These are phyloP conservation scores for Varanus salvator DNA, from an alignment of 2,113 vertebrate species.

Conservation along the genomic window DNA sequence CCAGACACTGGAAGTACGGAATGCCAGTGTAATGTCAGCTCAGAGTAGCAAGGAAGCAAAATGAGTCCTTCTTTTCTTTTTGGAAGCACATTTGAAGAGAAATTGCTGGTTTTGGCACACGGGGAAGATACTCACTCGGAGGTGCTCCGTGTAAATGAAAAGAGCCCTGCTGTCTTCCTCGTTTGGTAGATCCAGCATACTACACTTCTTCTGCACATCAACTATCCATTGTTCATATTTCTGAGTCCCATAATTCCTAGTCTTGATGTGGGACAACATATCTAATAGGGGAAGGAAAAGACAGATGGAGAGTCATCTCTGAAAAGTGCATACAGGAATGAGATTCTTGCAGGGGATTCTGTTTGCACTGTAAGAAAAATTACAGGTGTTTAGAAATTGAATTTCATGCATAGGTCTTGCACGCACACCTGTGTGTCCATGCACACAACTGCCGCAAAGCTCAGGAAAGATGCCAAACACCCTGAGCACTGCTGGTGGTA, in stretches of 20 bases:
- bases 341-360: neutral
- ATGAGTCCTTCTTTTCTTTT: no score
- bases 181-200: constrained; percentile 70
- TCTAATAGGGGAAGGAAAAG: constrained; percentile 58
- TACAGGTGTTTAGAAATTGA: neutral
- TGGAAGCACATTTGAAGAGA: neutral
- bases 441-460: neutral
- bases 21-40: neutral
- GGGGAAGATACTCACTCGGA: constrained; percentile 69
- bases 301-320: neutral
- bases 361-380: neutral
- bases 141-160: constrained; percentile 81
- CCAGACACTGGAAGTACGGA: neutral
- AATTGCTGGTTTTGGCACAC: neutral
- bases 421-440: neutral
- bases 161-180: constrained; percentile 77
- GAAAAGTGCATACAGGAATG: neutral
- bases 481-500: no score
- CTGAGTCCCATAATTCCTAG: constrained; percentile 76
- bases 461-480: neutral
- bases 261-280: constrained; percentile 65
- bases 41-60: neutral
- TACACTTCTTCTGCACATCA: constrained; percentile 75
- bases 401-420: neutral
- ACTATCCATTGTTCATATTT: constrained; percentile 83